phyloP scores from a whole-genome alignment of 2,888 invertebrate species.

The Heteromyza rotundicornis region DNA sequence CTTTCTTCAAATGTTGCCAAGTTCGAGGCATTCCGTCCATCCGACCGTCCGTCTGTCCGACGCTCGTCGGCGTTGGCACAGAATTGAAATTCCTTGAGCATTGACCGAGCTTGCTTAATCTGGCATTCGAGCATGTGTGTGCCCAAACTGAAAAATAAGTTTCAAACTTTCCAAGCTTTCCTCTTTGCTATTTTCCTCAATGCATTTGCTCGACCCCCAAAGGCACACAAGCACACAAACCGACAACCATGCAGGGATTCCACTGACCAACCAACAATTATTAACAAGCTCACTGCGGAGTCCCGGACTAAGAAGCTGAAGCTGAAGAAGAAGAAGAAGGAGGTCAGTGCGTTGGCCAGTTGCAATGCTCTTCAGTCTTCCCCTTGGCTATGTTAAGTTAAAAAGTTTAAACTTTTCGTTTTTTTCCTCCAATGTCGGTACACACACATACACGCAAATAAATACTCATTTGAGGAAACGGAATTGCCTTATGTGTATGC shows the following conservation, averaged over 20 bases:
- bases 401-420: no score
- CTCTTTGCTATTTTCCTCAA: conserved; percentile 9
- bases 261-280: no score
- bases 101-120: conserved; percentile 18
- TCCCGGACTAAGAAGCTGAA: no score
- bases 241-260: background rate
- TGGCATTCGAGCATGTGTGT: conserved; percentile 16
- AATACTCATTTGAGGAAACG: background rate
- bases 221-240: background rate
- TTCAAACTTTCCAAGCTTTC: conserved; percentile 15
- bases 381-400: no score
- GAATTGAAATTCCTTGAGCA: conserved; percentile 17
- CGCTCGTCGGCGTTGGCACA: background rate
- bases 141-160: background rate
- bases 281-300: no score
- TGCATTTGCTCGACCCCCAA: background rate
- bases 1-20: conserved; percentile 2
- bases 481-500: conserved; percentile 5
- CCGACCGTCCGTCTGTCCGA: background rate
- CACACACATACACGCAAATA: background rate
- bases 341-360: no score
- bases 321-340: no score
- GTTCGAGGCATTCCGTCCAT: no score
- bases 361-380: no score
- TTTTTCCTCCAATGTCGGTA: no score